Conservation (phyloP, 2,113 vertebrate species). For the Spilogale gracilis region DNA sequence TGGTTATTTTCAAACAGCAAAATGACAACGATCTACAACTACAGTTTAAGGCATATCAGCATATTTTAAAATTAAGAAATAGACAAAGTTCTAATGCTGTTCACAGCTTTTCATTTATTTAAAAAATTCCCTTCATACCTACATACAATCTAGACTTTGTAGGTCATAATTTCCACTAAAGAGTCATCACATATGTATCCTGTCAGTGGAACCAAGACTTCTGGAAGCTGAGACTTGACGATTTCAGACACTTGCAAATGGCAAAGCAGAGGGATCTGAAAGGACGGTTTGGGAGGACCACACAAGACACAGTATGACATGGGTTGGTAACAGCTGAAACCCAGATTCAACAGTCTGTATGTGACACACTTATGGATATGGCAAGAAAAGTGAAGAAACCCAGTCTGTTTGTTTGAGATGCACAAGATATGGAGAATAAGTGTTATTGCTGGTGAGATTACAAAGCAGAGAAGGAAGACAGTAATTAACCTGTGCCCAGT, state of each 20-base stretch:
- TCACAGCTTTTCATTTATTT: constrained; percentile 89
- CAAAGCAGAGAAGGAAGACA: not conserved
- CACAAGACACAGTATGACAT: constrained; percentile 68
- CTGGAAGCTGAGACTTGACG: constrained; percentile 50
- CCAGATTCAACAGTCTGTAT: not conserved
- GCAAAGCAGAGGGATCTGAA: constrained; percentile 29
- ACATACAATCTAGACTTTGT: constrained; percentile 74
- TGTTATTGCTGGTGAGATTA: constrained; percentile 68
- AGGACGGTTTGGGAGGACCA: constrained; percentile 24
- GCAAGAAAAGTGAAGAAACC: constrained; percentile 58
- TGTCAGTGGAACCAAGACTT: constrained; percentile 62
- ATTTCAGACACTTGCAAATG: constrained; percentile 54
- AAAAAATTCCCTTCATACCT: constrained; percentile 84
- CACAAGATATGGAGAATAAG: not conserved
- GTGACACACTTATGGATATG: not conserved
- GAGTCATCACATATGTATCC: not conserved
- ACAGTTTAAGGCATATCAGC: constrained; percentile 89
- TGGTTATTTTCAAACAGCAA: constrained; percentile 87
- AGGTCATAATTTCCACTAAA: constrained; percentile 48
- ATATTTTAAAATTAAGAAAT: constrained; percentile 87
- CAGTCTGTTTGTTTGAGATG: not conserved
- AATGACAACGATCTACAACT: constrained; percentile 87
- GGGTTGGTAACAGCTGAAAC: not conserved
- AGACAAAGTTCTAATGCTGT: constrained; percentile 88
- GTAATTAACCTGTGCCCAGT: not conserved